Conservation (phyloP, 2,113 vertebrate species). For the Hemichromis elongatus region DNA sequence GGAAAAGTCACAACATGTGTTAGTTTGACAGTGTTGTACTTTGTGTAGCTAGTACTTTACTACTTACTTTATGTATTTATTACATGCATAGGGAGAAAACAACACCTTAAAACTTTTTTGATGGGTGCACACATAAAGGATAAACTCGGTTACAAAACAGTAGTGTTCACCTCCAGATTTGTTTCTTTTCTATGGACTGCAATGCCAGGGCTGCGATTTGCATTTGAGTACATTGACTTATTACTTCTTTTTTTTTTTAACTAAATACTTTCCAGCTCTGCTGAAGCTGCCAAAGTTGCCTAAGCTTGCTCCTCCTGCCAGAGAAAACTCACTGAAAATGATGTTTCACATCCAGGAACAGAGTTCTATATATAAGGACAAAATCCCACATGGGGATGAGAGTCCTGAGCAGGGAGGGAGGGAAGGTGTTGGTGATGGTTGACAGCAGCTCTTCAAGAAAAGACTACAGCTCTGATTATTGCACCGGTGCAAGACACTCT, state of each 20-base stretch:
- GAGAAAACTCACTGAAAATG: background rate
- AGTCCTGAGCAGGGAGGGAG: background rate
- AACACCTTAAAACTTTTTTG: background rate
- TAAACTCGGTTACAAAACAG: background rate
- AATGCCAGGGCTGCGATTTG: background rate
- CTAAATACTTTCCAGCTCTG: background rate
- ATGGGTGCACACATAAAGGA: background rate
- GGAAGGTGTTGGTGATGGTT: background rate
- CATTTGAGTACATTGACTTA: background rate
- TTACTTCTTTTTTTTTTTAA: accelerated
- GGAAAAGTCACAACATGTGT: background rate
- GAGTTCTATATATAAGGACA: conserved; percentile 22
- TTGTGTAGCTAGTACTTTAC: background rate
- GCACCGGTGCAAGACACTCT: conserved; percentile 30
- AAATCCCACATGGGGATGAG: conserved; percentile 43
- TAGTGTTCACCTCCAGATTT: background rate
- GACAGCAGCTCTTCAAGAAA: conserved; percentile 45
- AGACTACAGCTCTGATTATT: conserved; percentile 23
- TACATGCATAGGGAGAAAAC: accelerated
- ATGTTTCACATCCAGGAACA: conserved; percentile 41
- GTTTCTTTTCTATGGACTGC: background rate
- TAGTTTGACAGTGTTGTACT: background rate
- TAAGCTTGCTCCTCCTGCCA: background rate
- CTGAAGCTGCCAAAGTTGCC: background rate
- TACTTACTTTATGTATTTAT: background rate